phyloP scores from a whole-genome alignment of 2,888 invertebrate species.

The Macroteleia sp. region DNA sequence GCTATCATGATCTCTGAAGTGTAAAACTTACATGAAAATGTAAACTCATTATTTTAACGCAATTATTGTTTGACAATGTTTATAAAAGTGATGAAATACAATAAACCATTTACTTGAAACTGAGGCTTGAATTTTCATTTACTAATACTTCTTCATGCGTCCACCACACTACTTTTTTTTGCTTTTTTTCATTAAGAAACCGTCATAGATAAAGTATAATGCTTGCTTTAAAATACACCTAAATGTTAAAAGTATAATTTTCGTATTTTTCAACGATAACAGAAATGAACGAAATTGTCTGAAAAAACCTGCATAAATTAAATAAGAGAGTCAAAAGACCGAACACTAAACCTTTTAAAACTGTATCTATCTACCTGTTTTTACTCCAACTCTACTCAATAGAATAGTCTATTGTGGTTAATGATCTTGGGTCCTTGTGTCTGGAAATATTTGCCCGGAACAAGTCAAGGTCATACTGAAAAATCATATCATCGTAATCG shows the following conservation, averaged over 20 bases:
- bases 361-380: conserved; percentile 55
- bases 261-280: not conserved
- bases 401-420: conserved; percentile 56
- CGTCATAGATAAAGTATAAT: too few relatives aligned
- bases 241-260: not conserved
- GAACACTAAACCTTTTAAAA: conserved; percentile 55
- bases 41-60: too few relatives aligned
- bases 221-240: too few relatives aligned
- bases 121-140: too few relatives aligned
- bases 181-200: too few relatives aligned
- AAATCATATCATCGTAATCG: conserved; percentile 51
- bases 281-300: conserved; percentile 9
- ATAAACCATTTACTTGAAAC: too few relatives aligned
- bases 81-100: too few relatives aligned
- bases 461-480: conserved; percentile 45
- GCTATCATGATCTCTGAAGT: too few relatives aligned
- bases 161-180: too few relatives aligned
- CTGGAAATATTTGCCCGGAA: conserved; percentile 13
- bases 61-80: too few relatives aligned
- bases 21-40: too few relatives aligned
- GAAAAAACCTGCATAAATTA: conserved; percentile 54
- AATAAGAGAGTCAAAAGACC: conserved; percentile 28
- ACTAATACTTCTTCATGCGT: too few relatives aligned
- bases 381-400: conserved; percentile 50
- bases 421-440: conserved; percentile 34